Evolutionary conservation across 2,113 vertebrate species (phyloP).

Genomic region (Chaenocephalus aceratus): DNA sequence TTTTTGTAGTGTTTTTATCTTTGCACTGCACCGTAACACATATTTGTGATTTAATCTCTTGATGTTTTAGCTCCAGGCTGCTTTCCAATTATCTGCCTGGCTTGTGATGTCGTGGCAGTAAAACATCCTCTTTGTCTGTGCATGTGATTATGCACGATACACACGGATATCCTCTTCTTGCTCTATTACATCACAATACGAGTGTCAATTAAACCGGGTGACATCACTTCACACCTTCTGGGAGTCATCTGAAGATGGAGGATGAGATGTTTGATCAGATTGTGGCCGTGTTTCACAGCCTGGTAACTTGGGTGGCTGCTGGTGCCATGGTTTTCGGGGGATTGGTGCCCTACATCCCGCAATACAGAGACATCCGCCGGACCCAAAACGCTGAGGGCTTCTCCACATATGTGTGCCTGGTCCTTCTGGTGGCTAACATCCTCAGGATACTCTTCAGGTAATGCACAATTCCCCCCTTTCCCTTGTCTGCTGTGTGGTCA

Average conservation of each 20-base stretch:
- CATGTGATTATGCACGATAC: background rate
- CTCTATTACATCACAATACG: fast-evolving
- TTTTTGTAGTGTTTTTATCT: too few relatives aligned
- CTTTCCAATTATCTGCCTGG: background rate
- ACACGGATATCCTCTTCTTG: slow-evolving; percentile 32
- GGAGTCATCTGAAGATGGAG: slow-evolving; percentile 84
- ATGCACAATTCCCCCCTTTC: background rate
- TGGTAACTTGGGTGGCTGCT: slow-evolving; percentile 91
- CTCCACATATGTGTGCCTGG: slow-evolving; percentile 95
- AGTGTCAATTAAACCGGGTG: background rate
- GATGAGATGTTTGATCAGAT: slow-evolving; percentile 86
- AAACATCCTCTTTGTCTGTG: slow-evolving; percentile 15
- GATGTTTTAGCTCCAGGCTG: background rate
- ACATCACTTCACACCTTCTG: background rate
- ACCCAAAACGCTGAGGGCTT: slow-evolving; percentile 95
- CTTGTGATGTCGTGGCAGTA: slow-evolving; percentile 66
- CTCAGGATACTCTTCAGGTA: slow-evolving; percentile 95
- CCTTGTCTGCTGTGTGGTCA: background rate
- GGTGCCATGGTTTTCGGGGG: slow-evolving; percentile 96
- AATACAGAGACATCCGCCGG: slow-evolving; percentile 93
- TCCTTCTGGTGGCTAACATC: slow-evolving; percentile 94
- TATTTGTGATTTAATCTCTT: too few relatives aligned
- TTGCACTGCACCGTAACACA: too few relatives aligned
- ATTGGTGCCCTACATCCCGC: slow-evolving; percentile 94
- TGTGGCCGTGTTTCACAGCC: slow-evolving; percentile 79